Evolutionary conservation across 2,888 invertebrate species (phyloP).

Genomic region (Drosophila meridionalis): DNA sequence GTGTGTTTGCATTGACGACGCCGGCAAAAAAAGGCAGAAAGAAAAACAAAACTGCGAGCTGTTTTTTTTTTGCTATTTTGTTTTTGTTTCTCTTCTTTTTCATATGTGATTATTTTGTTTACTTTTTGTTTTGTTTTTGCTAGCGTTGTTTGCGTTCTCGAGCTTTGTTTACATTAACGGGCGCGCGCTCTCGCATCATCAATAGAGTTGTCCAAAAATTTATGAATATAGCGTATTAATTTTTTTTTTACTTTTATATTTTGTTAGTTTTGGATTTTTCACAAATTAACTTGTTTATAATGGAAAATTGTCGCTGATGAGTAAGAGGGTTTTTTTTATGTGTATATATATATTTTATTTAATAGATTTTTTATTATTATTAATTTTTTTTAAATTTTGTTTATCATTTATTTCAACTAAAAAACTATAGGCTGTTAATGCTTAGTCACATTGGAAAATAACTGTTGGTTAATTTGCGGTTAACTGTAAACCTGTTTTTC

Average conservation of each 20-base stretch:
- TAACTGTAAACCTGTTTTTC: slow-evolving; percentile 50
- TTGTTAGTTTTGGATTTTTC: slow-evolving; percentile 25
- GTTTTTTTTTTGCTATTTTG: slow-evolving; percentile 4
- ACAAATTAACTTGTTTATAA: slow-evolving; percentile 3
- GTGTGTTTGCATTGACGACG: slow-evolving; percentile 54
- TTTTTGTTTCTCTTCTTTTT: slow-evolving; percentile 4
- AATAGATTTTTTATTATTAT: neutral
- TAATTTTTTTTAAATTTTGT: neutral
- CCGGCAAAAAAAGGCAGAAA: slow-evolving; percentile 27
- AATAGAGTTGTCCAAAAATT: slow-evolving; percentile 32
- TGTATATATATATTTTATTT: neutral
- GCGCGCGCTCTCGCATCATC: slow-evolving; percentile 51
- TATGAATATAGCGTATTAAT: slow-evolving; percentile 43
- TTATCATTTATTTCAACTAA: slow-evolving; percentile 1
- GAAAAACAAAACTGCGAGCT: slow-evolving; percentile 17
- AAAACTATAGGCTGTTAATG: slow-evolving; percentile 6
- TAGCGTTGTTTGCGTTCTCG: slow-evolving; percentile 36
- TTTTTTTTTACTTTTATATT: slow-evolving; percentile 11
- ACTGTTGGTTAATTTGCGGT: slow-evolving; percentile 40
- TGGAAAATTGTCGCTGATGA: slow-evolving; percentile 12
- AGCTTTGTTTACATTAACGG: slow-evolving; percentile 55
- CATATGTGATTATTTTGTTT: slow-evolving; percentile 24
- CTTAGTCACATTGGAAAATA: slow-evolving; percentile 39
- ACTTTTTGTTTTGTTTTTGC: slow-evolving; percentile 20
- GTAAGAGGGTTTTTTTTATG: slow-evolving; percentile 2